Base-by-base conservation (phyloP, 2,888 invertebrate species). In the Agrochola lota region DNA sequence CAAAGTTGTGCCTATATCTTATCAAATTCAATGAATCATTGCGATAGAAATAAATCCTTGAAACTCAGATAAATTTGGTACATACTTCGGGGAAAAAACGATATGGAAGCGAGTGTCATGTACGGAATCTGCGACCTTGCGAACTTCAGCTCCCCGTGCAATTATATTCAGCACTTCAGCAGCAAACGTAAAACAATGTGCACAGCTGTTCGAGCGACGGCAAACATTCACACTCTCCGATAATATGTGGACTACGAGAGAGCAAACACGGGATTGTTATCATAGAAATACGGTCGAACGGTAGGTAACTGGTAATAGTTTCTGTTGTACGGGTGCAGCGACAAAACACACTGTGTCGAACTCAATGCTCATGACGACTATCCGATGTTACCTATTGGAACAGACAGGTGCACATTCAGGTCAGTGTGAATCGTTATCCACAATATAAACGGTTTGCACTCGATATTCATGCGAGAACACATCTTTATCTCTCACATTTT, bases 351-450 rank as follows among this genome's bases (percentile, higher is more conserved):
- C 57, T 8, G 66, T 49, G 55, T 80, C 77, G 49, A 75, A 52
- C 55, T 76, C 68, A 59, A 55, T 77, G 70, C 75, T 69, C 77
- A 59, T 67, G 55, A 69, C 78, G 63, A 76, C 75, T 71, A 84
- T 73, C 70, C 72, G 52, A 64, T 64, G 73, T 73, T 71, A 68
- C 70, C 71, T 81, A 80, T 68, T 85, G 80, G 77, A 75, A 77
- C 85, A 80, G 78, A 85, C 63, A 81, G 62, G 79, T 88, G 89
- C 87, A 85, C 83, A 87, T 85, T 76, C 80, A 87, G 89, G 89
- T 88, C 89, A 83, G n/a, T 74, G 80, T 82, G 77, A 77, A 78
- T 85, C 82, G 82, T 76, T 81, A 81, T 75, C 71, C 78, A 84
- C 62, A 55, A 76, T 67, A 80, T 74, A 82, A 81, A 77, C 75